Percentiles rank a stretch among this genome's conserved stretches.
Evolutionary conservation across 2,113 vertebrate genomes (phyloP).

Genomic region (Nannospalax galili): DNA sequence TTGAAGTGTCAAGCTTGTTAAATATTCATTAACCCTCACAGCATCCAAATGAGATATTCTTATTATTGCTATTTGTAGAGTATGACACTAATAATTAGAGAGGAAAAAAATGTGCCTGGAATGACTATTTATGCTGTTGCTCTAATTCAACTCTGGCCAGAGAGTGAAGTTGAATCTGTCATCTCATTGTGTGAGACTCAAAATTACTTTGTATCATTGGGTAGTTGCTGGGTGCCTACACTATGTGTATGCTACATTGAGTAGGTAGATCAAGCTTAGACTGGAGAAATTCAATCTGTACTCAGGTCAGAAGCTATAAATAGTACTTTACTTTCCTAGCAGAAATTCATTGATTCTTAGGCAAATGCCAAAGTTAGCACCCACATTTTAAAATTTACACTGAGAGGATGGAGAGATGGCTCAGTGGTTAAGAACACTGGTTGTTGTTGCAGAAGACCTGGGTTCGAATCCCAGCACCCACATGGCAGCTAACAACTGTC

Average conservation of each 20-base stretch:
- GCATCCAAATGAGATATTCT: neutral
- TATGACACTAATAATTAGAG: neutral
- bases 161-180: neutral
- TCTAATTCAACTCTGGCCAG: neutral
- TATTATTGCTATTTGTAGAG: neutral
- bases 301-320: conserved; percentile 1
- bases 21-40: neutral
- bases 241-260: neutral
- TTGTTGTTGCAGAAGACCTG: too few species aligned
- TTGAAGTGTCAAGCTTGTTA: neutral
- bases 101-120: neutral
- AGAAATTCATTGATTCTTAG: conserved; percentile 18
- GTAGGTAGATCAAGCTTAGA: neutral
- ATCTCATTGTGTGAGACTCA: neutral
- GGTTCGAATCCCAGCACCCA: too few species aligned
- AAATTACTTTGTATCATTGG: neutral
- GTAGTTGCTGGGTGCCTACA: rapidly evolving
- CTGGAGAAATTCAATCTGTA: neutral
- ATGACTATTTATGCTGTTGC: neutral
- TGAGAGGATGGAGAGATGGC: too few species aligned
- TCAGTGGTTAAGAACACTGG: too few species aligned
- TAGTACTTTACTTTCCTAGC: neutral
- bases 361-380: neutral
- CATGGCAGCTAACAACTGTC: too few species aligned
- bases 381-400: too few species aligned